Evolutionary conservation across 2,888 invertebrate genomes (phyloP).

Genomic region (Agrilus cyanescens): DNA sequence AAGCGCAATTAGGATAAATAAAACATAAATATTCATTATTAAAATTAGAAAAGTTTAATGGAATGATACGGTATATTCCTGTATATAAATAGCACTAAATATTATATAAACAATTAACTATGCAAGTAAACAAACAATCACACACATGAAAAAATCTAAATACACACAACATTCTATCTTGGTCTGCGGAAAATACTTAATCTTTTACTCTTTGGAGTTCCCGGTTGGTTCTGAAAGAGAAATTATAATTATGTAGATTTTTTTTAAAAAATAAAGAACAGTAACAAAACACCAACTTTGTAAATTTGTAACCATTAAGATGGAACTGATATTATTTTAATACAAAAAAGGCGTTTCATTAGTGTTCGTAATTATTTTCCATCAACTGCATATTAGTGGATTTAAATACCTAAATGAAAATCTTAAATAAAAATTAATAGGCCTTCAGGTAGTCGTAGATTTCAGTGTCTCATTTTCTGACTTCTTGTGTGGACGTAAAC

Average conservation of each 20-base stretch:
- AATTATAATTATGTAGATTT: constrained; percentile 9
- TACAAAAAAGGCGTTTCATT: no score
- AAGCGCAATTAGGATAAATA: no score
- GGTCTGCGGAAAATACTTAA: constrained; percentile 40
- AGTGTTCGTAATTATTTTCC: no score
- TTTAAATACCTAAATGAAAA: no score
- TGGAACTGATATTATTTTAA: no score
- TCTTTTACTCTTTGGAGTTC: constrained; percentile 40
- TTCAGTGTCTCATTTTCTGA: no score
- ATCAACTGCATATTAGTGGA: no score
- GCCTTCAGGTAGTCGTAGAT: no score
- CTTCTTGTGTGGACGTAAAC: no score
- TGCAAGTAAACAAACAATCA: background rate
- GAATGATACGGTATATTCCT: constrained; percentile 2
- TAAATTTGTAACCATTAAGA: background rate
- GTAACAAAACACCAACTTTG: constrained; percentile 1
- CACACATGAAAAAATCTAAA: background rate
- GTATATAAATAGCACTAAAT: background rate
- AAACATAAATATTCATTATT: no score
- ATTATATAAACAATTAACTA: constrained; percentile 2
- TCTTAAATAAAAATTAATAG: no score
- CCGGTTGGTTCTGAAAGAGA: constrained; percentile 34
- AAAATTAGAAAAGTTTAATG: background rate
- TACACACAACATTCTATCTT: constrained; percentile 7
- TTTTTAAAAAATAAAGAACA: background rate